These are phyloP conservation scores for Gerris lacustris DNA, from an alignment of 2,888 invertebrate genomes.

Conservation along the genomic window DNA sequence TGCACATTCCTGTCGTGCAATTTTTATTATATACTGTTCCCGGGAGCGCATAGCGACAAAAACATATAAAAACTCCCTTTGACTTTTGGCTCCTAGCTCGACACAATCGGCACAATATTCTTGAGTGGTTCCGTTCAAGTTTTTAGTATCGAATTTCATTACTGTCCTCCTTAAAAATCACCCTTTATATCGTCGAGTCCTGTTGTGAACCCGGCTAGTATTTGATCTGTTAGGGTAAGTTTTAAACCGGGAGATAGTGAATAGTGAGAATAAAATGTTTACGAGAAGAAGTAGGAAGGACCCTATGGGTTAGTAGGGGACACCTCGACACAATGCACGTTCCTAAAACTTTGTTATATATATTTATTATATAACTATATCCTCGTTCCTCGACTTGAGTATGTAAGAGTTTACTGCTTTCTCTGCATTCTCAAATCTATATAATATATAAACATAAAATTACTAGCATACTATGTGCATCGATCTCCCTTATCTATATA, in stretches of 20 bases:
- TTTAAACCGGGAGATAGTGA: not conserved
- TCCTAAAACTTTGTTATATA: not conserved
- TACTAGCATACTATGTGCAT: no score
- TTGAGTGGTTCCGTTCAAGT: not conserved
- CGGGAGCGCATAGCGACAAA: not conserved
- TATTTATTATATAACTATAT: not conserved
- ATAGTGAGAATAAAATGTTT: conserved; percentile 1
- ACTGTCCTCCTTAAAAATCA: not conserved
- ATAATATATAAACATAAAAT: no score
- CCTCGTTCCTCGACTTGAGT: no score
- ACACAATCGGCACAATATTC: not conserved
- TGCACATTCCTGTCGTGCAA: not conserved
- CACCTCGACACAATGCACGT: not conserved
- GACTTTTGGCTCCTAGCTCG: not conserved
- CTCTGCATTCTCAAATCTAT: no score
- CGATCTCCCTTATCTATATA: no score
- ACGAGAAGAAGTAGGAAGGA: not conserved
- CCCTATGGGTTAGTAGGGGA: not conserved
- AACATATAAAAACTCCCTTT: not conserved
- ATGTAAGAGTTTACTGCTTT: no score
- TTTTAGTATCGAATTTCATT: conserved; percentile 5
- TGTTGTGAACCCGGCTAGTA: not conserved
- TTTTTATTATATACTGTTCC: not conserved
- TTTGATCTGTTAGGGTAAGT: not conserved
- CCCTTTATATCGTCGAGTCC: no score